Percentiles rank a stretch among this genome's conserved stretches.
These are phyloP conservation scores for Sycophaga agraensis DNA, from an alignment of 1,140 invertebrate genomes.

Conservation along the genomic window DNA sequence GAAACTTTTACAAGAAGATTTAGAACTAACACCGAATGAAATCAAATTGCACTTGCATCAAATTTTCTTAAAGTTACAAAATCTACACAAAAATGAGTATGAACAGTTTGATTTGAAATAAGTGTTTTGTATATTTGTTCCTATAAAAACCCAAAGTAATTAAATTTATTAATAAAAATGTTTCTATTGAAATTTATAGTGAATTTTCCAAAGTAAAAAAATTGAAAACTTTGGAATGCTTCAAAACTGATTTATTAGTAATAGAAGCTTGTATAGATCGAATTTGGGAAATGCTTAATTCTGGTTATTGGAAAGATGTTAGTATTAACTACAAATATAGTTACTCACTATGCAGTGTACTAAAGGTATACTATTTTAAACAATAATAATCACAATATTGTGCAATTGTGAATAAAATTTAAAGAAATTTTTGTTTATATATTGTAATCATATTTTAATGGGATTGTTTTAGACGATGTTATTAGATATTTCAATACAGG, in stretches of 20 bases:
- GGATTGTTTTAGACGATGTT: slow-evolving; percentile 37
- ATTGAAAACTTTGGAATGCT: slow-evolving; percentile 35
- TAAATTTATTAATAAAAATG: slow-evolving; percentile 1
- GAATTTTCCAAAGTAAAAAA: background rate
- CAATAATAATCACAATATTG: background rate
- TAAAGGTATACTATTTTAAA: slow-evolving; percentile 57
- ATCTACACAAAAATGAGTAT: slow-evolving; percentile 24
- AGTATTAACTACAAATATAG: slow-evolving; percentile 61
- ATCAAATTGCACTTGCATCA: slow-evolving; percentile 40
- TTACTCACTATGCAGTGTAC: slow-evolving; percentile 65
- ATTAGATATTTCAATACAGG: slow-evolving; percentile 39
- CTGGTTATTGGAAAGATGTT: slow-evolving; percentile 83
- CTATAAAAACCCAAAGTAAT: too few relatives aligned
- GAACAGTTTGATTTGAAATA: too few relatives aligned
- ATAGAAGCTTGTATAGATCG: slow-evolving; percentile 68
- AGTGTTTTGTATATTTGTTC: too few relatives aligned
- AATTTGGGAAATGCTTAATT: slow-evolving; percentile 79
- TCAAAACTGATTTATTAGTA: slow-evolving; percentile 47
- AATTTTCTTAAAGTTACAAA: slow-evolving; percentile 30
- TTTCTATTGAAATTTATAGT: slow-evolving; percentile 11
- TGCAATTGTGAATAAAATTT: slow-evolving; percentile 5
- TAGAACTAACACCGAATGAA: slow-evolving; percentile 38
- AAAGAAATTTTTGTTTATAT: slow-evolving; percentile 9
- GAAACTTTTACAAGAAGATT: slow-evolving; percentile 38
- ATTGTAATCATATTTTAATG: background rate